A percentile compares a stretch with the other conserved stretches of the same genome.
Evolutionary conservation across 2,797 vertebrate species (phyloP).

Genomic region (Pelobates cultripes): DNA sequence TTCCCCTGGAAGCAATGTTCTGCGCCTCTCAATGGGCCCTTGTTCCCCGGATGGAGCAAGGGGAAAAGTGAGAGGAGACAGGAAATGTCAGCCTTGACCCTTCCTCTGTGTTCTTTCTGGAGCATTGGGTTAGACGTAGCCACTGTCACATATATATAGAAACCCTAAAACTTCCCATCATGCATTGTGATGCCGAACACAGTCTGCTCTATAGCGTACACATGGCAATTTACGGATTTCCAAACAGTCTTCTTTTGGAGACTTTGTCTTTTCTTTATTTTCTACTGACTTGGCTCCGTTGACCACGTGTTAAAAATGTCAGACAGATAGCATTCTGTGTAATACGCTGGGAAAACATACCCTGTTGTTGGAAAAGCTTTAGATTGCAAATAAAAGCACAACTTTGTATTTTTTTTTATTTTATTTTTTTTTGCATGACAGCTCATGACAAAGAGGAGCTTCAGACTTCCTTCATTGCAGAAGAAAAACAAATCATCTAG

Average conservation of each 20-base stretch:
- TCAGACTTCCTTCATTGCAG: too few relatives aligned
- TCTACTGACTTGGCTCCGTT: neutral
- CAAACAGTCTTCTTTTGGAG: neutral
- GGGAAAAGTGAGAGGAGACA: constrained; percentile 20
- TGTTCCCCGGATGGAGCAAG: constrained; percentile 40
- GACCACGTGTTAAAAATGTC: neutral
- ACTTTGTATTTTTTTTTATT: too few relatives aligned
- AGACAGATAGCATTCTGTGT: too few relatives aligned
- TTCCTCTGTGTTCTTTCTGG: constrained; percentile 34
- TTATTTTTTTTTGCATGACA: too few relatives aligned
- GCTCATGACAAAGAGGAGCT: too few relatives aligned
- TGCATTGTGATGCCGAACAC: neutral
- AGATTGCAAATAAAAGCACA: too few relatives aligned
- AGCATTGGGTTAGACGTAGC: constrained; percentile 3
- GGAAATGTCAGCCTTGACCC: constrained; percentile 43
- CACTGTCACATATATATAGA: constrained; percentile 25
- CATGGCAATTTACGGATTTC: neutral
- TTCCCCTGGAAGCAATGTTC: constrained; percentile 24
- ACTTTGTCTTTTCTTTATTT: neutral
- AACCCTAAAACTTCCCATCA: constrained; percentile 16
- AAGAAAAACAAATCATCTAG: too few relatives aligned
- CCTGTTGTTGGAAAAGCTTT: too few relatives aligned
- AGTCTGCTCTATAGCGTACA: neutral
- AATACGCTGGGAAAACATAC: too few relatives aligned
- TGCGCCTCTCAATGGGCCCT: constrained; percentile 47